A percentile compares a stretch with the other conserved stretches of the same genome.
phyloP scores from a whole-genome alignment of 2,888 invertebrate genomes.

The Xestobium rufovillosum region DNA sequence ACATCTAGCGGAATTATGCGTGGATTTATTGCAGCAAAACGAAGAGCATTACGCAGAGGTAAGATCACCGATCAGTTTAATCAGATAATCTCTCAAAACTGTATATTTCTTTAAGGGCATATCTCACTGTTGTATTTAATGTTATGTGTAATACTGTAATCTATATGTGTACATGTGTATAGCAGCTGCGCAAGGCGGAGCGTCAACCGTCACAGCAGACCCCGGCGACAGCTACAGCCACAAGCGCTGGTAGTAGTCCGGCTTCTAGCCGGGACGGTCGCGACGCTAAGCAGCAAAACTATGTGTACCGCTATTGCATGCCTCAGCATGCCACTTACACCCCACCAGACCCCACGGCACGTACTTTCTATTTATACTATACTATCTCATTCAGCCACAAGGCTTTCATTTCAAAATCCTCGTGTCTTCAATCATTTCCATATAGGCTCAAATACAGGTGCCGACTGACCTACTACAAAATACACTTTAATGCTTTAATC shows the following conservation, averaged over 20 bases:
- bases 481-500: slow-evolving; percentile 8
- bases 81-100: not conserved
- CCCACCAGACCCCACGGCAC: slow-evolving; percentile 55
- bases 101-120: not conserved
- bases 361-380: slow-evolving; percentile 43
- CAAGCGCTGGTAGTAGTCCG: slow-evolving; percentile 25
- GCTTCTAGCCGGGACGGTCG: slow-evolving; percentile 41
- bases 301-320: slow-evolving; percentile 54
- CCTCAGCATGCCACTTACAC: slow-evolving; percentile 54
- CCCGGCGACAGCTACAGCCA: slow-evolving; percentile 19
- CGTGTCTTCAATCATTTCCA: not conserved
- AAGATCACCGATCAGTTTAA: slow-evolving; percentile 36
- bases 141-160: slow-evolving; percentile 41
- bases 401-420: not conserved
- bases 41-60: slow-evolving; percentile 99
- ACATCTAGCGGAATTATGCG: slow-evolving; percentile 94
- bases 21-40: slow-evolving; percentile 97
- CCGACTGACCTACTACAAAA: slow-evolving; percentile 33
- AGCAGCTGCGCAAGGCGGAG: slow-evolving; percentile 45
- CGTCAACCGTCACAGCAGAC: slow-evolving; percentile 40
- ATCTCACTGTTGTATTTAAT: slow-evolving; percentile 27
- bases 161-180: slow-evolving; percentile 38
- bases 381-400: slow-evolving; percentile 24
- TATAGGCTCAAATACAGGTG: slow-evolving; percentile 30
- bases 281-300: slow-evolving; percentile 43